These are phyloP conservation scores for Lydus trimaculatus DNA, from an alignment of 2,888 invertebrate species.

Conservation along the genomic window DNA sequence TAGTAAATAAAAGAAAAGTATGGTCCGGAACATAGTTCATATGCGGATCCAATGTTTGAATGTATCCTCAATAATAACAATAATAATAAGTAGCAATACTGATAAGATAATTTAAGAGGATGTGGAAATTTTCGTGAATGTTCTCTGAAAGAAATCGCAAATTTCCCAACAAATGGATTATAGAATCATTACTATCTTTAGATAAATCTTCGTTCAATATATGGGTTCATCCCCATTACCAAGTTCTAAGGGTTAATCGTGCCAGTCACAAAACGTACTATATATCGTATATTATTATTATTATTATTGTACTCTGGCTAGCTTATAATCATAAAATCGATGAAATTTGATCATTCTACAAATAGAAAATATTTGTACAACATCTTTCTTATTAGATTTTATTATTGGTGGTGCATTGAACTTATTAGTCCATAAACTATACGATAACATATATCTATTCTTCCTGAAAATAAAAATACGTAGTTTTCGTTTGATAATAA, in stretches of 20 bases:
- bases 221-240: conserved; percentile 48
- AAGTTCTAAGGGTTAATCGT: conserved; percentile 41
- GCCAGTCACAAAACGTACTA: conserved; percentile 43
- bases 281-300: conserved; percentile 26
- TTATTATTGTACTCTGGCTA: too few species aligned
- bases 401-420: conserved; percentile 25
- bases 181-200: conserved; percentile 40
- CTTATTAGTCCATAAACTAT: conserved; percentile 19
- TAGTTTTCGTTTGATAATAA: not conserved
- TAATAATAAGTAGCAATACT: not conserved
- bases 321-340: not conserved
- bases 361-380: too few species aligned
- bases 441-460: conserved; percentile 17
- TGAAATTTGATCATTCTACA: not conserved
- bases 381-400: too few species aligned
- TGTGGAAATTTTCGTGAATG: not conserved
- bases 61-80: not conserved
- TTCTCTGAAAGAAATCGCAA: not conserved
- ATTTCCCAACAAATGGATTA: not conserved
- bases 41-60: not conserved
- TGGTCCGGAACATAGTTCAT: not conserved
- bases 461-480: not conserved
- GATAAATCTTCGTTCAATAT: conserved; percentile 53
- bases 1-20: not conserved
- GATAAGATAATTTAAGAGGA: conserved; percentile 8